Evolutionary conservation across 1,140 invertebrate species (phyloP).

Genomic region (Aphidius ervi): DNA sequence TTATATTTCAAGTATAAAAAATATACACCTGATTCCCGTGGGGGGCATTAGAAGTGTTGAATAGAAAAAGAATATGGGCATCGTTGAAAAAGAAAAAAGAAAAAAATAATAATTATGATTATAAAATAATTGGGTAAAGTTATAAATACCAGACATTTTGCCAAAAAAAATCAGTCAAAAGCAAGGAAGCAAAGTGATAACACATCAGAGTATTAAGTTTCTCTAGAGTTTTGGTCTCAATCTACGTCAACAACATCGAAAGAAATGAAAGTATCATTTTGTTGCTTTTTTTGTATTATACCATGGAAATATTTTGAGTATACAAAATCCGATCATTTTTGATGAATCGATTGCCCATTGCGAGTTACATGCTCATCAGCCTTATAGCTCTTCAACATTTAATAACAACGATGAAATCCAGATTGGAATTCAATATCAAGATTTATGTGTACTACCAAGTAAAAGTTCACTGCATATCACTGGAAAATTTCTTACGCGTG

Average conservation of each 20-base stretch:
- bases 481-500: conserved; percentile 30
- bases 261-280: background rate
- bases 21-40: too few species aligned
- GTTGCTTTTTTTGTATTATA: background rate
- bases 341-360: conserved; percentile 38
- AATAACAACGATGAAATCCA: conserved; percentile 3
- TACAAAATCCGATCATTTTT: conserved; percentile 21
- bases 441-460: conserved; percentile 36
- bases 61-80: too few species aligned
- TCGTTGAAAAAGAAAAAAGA: too few species aligned
- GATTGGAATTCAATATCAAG: conserved; percentile 33
- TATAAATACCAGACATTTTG: too few species aligned
- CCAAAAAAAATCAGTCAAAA: background rate
- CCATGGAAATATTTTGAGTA: conserved; percentile 24
- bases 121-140: too few species aligned
- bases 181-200: background rate
- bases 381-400: background rate
- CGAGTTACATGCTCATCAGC: conserved; percentile 31
- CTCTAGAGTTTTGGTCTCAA: background rate
- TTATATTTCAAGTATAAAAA: too few species aligned
- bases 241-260: background rate
- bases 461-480: conserved; percentile 37
- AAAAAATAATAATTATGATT: too few species aligned
- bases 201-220: background rate
- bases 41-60: too few species aligned